These are phyloP conservation scores for Hypothenemus hampei DNA, from an alignment of 1,140 invertebrate species.

Conservation along the genomic window DNA sequence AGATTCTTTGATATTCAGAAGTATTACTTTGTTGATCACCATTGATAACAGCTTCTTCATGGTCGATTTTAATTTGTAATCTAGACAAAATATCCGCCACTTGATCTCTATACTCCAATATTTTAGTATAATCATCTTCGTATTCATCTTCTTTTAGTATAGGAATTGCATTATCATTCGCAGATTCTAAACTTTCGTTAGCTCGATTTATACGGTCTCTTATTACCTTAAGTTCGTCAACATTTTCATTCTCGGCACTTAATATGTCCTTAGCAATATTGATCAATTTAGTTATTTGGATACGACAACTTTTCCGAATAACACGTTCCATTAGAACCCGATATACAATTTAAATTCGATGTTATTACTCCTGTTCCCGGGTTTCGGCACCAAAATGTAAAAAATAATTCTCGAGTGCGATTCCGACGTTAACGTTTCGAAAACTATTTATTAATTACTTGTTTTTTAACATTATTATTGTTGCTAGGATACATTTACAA, in stretches of 20 bases:
- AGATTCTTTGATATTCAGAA: not conserved
- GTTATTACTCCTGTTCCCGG: not conserved
- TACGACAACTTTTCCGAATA: not conserved
- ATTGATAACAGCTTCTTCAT: not conserved
- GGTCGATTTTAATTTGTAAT: not conserved
- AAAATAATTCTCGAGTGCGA: too few relatives aligned
- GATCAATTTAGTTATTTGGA: not conserved
- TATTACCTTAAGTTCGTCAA: too few relatives aligned
- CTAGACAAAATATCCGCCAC: not conserved
- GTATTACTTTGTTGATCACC: not conserved
- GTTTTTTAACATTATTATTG: too few relatives aligned
- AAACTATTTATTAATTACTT: too few relatives aligned
- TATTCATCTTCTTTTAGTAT: not conserved
- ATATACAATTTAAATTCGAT: not conserved
- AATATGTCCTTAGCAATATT: not conserved
- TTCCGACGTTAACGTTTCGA: too few relatives aligned
- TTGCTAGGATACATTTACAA: too few relatives aligned
- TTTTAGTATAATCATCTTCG: not conserved
- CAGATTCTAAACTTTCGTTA: not conserved
- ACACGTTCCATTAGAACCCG: not conserved
- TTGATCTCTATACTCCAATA: not conserved
- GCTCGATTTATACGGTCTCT: too few relatives aligned
- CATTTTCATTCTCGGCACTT: not conserved
- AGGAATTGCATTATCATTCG: not conserved
- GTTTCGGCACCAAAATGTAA: not conserved